Conservation (phyloP, 2,888 invertebrate genomes). For the Apotomis turbidana region DNA sequence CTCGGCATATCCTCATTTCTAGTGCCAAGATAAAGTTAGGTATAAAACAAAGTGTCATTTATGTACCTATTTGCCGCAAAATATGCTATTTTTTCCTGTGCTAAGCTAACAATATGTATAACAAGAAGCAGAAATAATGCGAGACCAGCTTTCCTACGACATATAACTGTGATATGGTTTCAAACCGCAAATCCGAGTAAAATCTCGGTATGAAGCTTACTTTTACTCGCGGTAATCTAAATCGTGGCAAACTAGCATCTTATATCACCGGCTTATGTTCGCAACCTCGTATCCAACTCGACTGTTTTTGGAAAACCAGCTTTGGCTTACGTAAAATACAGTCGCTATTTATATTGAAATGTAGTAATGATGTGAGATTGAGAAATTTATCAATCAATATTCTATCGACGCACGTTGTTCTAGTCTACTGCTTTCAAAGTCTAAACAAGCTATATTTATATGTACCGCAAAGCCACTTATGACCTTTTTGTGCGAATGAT, state of each 20-base stretch:
- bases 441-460: background rate
- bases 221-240: constrained; percentile 32
- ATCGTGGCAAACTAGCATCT: constrained; percentile 30
- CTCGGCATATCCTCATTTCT: too few relatives aligned
- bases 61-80: too few relatives aligned
- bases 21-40: too few relatives aligned
- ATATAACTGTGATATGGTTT: constrained; percentile 34
- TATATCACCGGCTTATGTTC: constrained; percentile 3
- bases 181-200: constrained; percentile 39
- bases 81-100: too few relatives aligned
- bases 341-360: background rate
- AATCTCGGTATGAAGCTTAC: constrained; percentile 28
- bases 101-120: background rate
- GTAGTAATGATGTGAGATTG: background rate
- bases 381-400: background rate
- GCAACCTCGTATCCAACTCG: background rate
- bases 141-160: background rate
- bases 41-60: too few relatives aligned
- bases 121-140: constrained; percentile 6
- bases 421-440: background rate
- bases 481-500: background rate
- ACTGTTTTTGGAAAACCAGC: background rate
- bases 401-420: constrained; percentile 24
- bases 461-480: background rate
- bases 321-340: background rate